These are phyloP conservation scores for Hirtodrosophila duncani DNA, from an alignment of 2,888 invertebrate genomes.

Conservation along the genomic window DNA sequence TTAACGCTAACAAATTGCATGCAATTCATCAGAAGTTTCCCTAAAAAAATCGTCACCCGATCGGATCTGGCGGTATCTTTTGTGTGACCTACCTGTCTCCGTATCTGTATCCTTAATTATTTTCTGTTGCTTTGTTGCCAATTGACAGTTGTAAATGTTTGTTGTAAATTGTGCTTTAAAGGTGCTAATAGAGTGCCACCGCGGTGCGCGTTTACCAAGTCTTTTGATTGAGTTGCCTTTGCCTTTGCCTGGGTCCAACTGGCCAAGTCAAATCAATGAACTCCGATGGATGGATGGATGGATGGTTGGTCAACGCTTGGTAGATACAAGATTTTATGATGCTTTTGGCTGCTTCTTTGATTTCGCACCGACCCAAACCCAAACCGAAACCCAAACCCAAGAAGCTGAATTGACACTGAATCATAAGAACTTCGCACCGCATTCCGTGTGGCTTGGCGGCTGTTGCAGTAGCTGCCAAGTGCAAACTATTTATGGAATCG, in stretches of 20 bases:
- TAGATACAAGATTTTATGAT: conserved; percentile 52
- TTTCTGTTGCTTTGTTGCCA: conserved; percentile 60
- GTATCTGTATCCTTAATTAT: conserved; percentile 65
- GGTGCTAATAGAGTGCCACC: conserved; percentile 75
- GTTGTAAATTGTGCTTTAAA: conserved; percentile 71
- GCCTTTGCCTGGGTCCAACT: no score
- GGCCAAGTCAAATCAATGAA: conserved; percentile 57
- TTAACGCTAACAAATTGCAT: conserved; percentile 69
- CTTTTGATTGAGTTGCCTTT: conserved; percentile 46
- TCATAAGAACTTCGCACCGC: conserved; percentile 65
- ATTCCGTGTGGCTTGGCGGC: conserved; percentile 20
- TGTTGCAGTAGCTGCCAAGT: conserved; percentile 55
- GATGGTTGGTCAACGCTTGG: no score
- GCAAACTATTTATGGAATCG: conserved; percentile 67
- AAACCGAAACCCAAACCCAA: no score
- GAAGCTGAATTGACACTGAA: no score
- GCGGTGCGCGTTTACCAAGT: conserved; percentile 66
- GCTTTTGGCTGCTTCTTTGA: conserved; percentile 59
- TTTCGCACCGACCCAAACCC: conserved; percentile 53
- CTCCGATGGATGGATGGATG: conserved; percentile 34
- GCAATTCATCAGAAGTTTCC: conserved; percentile 56
- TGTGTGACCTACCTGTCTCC: no score
- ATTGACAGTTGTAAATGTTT: conserved; percentile 75
- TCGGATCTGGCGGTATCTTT: conserved; percentile 51
- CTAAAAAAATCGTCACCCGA: conserved; percentile 29